A percentile compares a stretch with the other conserved stretches of the same genome.
phyloP scores from a whole-genome alignment of 2,797 vertebrate genomes.

The Okamejei kenojei region DNA sequence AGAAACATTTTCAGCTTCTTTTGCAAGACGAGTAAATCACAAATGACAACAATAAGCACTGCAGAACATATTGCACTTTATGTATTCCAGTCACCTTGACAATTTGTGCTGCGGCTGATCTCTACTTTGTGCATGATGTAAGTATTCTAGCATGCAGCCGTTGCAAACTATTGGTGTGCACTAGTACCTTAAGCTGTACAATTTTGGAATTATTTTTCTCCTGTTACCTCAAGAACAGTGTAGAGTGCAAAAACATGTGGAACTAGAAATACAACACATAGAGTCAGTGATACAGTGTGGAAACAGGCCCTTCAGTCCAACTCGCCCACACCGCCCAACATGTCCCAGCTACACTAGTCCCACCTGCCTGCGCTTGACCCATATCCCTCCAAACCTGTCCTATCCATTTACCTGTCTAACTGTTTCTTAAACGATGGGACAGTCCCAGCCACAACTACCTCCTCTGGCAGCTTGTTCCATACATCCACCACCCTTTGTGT shows the following conservation, averaged over 20 bases:
- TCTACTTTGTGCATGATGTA: not conserved
- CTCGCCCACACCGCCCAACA: no score
- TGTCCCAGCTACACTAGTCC: no score
- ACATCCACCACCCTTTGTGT: no score
- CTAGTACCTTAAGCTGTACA: no score
- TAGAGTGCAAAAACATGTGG: not conserved
- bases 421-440: no score
- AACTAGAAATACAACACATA: not conserved
- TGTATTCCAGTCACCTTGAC: not conserved
- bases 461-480: no score
- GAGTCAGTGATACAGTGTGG: no score
- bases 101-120: not conserved
- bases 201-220: not conserved
- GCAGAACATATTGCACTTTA: not conserved
- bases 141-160: not conserved
- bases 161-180: not conserved
- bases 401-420: no score
- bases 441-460: no score
- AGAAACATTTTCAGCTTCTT: not conserved
- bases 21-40: not conserved
- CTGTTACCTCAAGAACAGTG: not conserved
- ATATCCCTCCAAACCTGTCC: no score
- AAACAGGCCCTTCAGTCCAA: no score
- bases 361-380: no score
- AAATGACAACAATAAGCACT: not conserved